Evolutionary conservation across 1,140 invertebrate genomes (phyloP).

Genomic region (Argopecten irradians): DNA sequence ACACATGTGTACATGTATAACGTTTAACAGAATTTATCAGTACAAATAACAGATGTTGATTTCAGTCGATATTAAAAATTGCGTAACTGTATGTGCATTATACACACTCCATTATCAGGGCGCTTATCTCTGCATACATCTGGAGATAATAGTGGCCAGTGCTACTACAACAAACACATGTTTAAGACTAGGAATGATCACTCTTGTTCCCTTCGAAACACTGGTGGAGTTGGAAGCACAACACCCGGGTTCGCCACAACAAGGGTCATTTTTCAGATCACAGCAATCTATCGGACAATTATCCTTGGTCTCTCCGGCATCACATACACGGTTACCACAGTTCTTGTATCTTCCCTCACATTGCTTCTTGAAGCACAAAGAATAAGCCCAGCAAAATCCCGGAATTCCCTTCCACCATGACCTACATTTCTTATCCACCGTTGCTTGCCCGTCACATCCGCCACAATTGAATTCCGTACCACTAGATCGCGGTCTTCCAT

Average conservation of each 20-base stretch:
- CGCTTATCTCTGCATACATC: no score
- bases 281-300: conserved; percentile 7
- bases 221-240: not conserved
- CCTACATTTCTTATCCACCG: not conserved
- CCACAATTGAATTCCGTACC: not conserved
- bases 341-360: conserved; percentile 3
- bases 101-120: no score
- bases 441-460: not conserved
- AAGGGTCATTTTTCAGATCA: not conserved
- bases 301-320: not conserved
- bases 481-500: not conserved
- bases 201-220: not conserved
- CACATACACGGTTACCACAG: not conserved
- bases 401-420: not conserved
- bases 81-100: no score
- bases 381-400: not conserved
- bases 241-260: not conserved
- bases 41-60: no score
- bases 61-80: no score
- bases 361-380: not conserved
- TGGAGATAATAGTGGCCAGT: not conserved
- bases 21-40: no score
- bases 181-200: not conserved
- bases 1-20: no score
- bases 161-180: not conserved